Evolutionary conservation across 1,140 invertebrate genomes (phyloP).

Genomic region (Drosophila setifemur): DNA sequence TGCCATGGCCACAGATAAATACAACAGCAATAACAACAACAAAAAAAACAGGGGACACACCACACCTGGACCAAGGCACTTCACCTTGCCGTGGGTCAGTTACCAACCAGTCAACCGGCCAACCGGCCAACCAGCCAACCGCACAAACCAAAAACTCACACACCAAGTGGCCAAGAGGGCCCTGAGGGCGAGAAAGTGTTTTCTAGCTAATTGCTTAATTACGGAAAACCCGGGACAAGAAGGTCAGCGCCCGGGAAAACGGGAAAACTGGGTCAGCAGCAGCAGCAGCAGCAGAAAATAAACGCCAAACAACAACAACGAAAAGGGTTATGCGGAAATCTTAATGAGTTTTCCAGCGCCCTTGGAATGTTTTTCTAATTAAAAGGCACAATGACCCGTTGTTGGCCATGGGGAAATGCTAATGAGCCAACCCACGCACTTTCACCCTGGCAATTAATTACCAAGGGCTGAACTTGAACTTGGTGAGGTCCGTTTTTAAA

Average conservation of each 20-base stretch:
- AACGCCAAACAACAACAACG: slow-evolving; percentile 3
- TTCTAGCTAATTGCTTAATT: slow-evolving; percentile 74
- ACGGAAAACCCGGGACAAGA: slow-evolving; percentile 26
- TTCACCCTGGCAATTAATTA: slow-evolving; percentile 55
- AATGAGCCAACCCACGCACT: slow-evolving; percentile 64
- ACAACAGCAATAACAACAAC: background rate
- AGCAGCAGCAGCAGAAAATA: slow-evolving; percentile 7
- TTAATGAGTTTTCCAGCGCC: slow-evolving; percentile 65
- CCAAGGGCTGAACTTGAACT: slow-evolving; percentile 79
- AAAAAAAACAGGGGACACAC: background rate
- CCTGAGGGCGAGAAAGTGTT: slow-evolving; percentile 64
- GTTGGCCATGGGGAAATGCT: slow-evolving; percentile 17
- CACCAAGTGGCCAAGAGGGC: background rate
- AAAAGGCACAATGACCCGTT: slow-evolving; percentile 78
- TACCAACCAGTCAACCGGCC: too few species aligned
- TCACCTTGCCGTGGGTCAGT: slow-evolving; percentile 69
- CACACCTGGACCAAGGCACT: slow-evolving; percentile 49
- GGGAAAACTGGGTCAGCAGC: slow-evolving; percentile 64
- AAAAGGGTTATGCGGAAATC: slow-evolving; percentile 58
- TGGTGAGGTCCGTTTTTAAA: slow-evolving; percentile 46
- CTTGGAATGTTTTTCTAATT: slow-evolving; percentile 60
- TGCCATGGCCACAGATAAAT: slow-evolving; percentile 13
- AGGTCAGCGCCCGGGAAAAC: slow-evolving; percentile 39
- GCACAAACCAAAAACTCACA: too few species aligned
- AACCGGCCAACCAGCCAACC: too few species aligned